Conservation (phyloP, 92 coral and sea anemone species). For the Epizoanthus illoricatus region DNA sequence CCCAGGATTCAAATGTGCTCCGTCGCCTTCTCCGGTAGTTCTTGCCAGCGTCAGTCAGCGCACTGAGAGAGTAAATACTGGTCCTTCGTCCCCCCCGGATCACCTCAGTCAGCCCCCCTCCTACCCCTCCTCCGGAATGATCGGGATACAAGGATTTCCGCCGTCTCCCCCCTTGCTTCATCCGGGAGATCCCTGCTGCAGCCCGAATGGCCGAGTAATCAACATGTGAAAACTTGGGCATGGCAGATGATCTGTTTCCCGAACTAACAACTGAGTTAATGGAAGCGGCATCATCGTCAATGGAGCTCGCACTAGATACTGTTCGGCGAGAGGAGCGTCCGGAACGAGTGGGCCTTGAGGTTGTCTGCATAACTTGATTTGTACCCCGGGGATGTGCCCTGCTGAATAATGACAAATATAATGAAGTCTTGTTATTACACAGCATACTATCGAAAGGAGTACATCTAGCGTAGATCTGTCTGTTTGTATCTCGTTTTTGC, state of each 20-base stretch:
- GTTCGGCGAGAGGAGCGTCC: constrained; percentile 61
- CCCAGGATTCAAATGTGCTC: constrained; percentile 84
- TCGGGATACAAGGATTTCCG: constrained; percentile 47
- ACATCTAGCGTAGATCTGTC: too few species aligned
- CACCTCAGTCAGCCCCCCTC: constrained; percentile 37
- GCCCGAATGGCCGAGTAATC: constrained; percentile 74
- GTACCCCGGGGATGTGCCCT: background rate
- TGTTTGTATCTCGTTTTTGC: too few species aligned
- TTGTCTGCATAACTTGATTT: constrained; percentile 13
- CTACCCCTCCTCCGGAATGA: constrained; percentile 33
- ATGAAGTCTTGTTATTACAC: too few species aligned
- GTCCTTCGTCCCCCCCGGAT: constrained; percentile 57
- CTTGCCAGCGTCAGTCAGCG: constrained; percentile 71
- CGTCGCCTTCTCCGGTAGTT: constrained; percentile 63
- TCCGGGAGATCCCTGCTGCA: constrained; percentile 73
- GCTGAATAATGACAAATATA: too few species aligned
- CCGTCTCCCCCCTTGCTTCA: constrained; percentile 69
- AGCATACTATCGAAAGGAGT: too few species aligned
- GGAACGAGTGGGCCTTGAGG: constrained; percentile 54
- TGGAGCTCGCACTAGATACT: constrained; percentile 56
- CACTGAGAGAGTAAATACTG: constrained; percentile 70
- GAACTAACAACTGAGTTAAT: constrained; percentile 57
- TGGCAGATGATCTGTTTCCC: constrained; percentile 34
- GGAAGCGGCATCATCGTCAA: constrained; percentile 72
- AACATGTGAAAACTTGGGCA: constrained; percentile 49